Evolutionary conservation across 1,140 invertebrate genomes (phyloP), one percentile per base, ranked within the genome.

Genomic region (Coelopa frigida): DNA sequence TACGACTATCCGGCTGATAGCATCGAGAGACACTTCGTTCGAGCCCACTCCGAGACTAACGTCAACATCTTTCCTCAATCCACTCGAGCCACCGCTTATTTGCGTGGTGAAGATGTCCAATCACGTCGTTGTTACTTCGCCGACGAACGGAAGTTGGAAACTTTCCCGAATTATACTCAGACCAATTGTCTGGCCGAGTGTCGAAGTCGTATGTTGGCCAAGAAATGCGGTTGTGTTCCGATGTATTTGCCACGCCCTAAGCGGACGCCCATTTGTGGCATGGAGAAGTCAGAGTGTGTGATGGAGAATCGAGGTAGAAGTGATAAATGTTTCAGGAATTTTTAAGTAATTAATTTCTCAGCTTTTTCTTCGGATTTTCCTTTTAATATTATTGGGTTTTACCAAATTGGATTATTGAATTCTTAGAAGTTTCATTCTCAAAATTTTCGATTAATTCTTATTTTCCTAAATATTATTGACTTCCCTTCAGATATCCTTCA

Each of bases 161-260:
- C 53, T 8, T 73, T 76, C n/a, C 33, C 55, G 1, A 56, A 56
- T 5, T 82, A 83, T 35, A 75, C 75, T 0, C 80, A 75, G 50
- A 65, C 73, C 15, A 83, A 83, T 51, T 84, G 81, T 52, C 60
- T 80, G 52, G 62, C 70, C 0, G 75, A 77, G 40, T 77, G 78
- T 51, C 70, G 74, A 20, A 66, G 72, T 5, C 57, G 64, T 23
- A 52, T 69, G 2, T 64, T 75, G 1, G 59, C 58, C 5, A 44
- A 56, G 14, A 54, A 55, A 1, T 83, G 81, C 51, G 66, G 71
- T 7, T 84, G 81, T 56, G 57, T 77, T 0, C 78, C 78, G 2
- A 76, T 75, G 58, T 75, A 68, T 53, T 73, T 73, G 51, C 64
- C 70, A 0, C 57, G 51, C 64, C 70, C 0, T 56, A 61, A 29